Evolutionary conservation across 2,888 invertebrate genomes (phyloP), one percentile per base, ranked within the genome.

Genomic region (Drosophila recens): DNA sequence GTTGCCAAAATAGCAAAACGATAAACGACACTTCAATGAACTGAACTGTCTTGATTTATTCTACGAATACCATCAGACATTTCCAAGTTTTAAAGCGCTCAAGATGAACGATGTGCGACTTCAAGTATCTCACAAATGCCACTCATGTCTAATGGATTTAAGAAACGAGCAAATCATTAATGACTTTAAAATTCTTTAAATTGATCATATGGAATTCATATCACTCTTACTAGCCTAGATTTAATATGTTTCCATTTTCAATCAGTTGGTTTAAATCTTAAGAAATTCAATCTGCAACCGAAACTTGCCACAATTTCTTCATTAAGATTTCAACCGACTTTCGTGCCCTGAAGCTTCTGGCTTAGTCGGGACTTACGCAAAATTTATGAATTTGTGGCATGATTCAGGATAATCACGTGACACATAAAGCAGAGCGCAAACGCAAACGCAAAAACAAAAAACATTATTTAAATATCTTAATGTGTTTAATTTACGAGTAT

Each of bases 391-490:
- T 75, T 83, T 80, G 49, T 87, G 66, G 81, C 89, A 83, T 83
- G 83, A 89, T 83, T 89, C 59, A 42, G 27, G 68, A 78, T 80
- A 83, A 89, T 83, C 83, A 83, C 89, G 81, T 66, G 83, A 62
- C 63, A 71, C 70, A 76, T 3, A 20, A 17, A 17, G 17, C 17
- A 17, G 17, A 17, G 17, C 17, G 17, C 17, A 17, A 17, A 17
- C 17, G 17, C 17, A 17, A 17, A 0, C 1, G 3, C 1, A 20
- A 67, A 69, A 70, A 59, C 75, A 67, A 51, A 65, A 67, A 80
- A 63, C 84, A 80, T 80, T 89, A 84, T 89, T 89, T 87, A 87
- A 89, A 84, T 84, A 80, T 87, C 89, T 80, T 89, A 84, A 87
- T 89, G 89, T 81, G 67, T 80, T 82, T 75, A 79, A 89, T 89